Conservation (phyloP, 2,797 vertebrate species). For the Babyrousa celebensis region DNA sequence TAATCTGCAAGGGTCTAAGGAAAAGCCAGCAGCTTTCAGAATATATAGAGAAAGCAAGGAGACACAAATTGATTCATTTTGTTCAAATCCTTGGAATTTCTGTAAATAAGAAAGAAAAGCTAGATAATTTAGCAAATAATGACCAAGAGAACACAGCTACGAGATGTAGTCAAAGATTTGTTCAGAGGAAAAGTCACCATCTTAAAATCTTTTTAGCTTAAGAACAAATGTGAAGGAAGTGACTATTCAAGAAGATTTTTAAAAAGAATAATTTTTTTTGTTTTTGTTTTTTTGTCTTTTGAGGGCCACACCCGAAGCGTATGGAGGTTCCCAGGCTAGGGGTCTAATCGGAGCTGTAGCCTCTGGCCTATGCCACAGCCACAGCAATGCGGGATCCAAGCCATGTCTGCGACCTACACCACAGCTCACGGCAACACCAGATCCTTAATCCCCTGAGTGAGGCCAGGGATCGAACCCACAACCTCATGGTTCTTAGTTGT, state of each 20-base stretch:
- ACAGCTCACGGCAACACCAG: too few relatives aligned
- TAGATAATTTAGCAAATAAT: not conserved
- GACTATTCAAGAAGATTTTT: not conserved
- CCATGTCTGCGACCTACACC: too few relatives aligned
- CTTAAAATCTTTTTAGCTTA: not conserved
- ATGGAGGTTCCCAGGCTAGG: too few relatives aligned
- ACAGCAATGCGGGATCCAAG: too few relatives aligned
- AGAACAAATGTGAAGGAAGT: slow-evolving; percentile 37
- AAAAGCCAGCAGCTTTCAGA: not conserved
- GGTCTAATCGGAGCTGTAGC: too few relatives aligned
- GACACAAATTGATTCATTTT: not conserved
- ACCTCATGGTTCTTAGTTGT: too few relatives aligned
- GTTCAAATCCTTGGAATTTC: slow-evolving; percentile 16
- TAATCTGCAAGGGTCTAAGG: not conserved
- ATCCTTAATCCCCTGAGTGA: too few relatives aligned
- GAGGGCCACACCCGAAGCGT: too few relatives aligned
- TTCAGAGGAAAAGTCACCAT: not conserved
- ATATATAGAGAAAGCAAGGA: not conserved
- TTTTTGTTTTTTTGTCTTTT: too few relatives aligned
- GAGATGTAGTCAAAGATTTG: not conserved
- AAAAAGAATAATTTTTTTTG: not conserved
- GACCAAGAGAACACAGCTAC: not conserved
- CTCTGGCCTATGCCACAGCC: too few relatives aligned
- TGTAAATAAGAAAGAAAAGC: not conserved
- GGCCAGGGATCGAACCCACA: too few relatives aligned